A percentile compares a stretch with the other conserved stretches of the same genome.
Evolutionary conservation across 2,113 vertebrate species (phyloP).

Genomic region (Thymallus thymallus): DNA sequence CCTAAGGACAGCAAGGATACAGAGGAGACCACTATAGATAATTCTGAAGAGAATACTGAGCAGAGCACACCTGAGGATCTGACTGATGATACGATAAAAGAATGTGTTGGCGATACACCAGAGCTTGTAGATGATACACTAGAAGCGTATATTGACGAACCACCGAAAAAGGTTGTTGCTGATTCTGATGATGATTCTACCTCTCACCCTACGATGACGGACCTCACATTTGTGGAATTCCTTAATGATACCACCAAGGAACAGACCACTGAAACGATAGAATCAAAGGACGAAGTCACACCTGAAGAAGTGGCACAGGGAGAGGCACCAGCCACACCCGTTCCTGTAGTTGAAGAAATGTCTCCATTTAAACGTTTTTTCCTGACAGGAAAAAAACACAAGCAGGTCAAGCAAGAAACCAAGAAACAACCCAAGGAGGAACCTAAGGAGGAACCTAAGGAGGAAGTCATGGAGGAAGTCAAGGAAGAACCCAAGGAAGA

Average conservation of each 20-base stretch:
- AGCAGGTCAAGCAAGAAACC: not conserved
- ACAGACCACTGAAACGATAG: conserved; percentile 32
- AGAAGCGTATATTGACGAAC: too few relatives aligned
- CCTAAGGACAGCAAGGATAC: conserved; percentile 43
- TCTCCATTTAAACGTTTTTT: conserved; percentile 5
- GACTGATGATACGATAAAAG: conserved; percentile 37
- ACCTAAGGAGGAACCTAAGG: too few relatives aligned
- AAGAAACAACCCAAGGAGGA: not conserved
- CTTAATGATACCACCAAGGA: conserved; percentile 34
- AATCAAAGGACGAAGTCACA: conserved; percentile 47
- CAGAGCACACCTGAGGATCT: conserved; percentile 31
- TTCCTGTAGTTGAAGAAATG: conserved; percentile 24
- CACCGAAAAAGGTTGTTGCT: too few relatives aligned
- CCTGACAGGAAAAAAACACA: too few relatives aligned
- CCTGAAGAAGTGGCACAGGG: conserved; percentile 51
- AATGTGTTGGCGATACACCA: too few relatives aligned
- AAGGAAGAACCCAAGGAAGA: not conserved
- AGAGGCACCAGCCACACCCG: conserved; percentile 17
- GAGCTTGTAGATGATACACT: too few relatives aligned
- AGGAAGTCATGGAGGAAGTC: not conserved
- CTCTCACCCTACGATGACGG: conserved; percentile 46
- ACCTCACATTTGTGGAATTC: conserved; percentile 37
- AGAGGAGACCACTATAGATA: conserved; percentile 24
- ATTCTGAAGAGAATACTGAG: conserved; percentile 20
- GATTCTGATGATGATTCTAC: conserved; percentile 45